phyloP scores from a whole-genome alignment of 2,113 vertebrate genomes.

The Apteryx owenii region DNA sequence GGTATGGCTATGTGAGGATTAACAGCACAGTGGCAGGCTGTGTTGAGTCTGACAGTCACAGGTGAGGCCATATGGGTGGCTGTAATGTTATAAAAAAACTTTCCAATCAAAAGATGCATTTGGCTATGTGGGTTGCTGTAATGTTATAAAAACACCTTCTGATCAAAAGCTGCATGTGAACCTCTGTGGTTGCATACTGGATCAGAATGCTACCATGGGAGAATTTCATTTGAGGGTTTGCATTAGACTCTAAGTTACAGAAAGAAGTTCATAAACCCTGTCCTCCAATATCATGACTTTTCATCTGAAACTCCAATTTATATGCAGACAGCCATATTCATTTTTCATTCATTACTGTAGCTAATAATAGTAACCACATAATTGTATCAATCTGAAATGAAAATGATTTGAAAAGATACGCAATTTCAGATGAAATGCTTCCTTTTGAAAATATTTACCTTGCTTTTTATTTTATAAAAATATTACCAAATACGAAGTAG shows the following conservation, averaged over 20 bases:
- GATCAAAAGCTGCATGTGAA: not conserved
- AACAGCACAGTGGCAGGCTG: not conserved
- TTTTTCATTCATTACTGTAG: not conserved
- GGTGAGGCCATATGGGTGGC: not conserved
- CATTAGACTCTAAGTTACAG: not conserved
- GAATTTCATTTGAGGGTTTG: not conserved
- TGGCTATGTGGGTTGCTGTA: not conserved
- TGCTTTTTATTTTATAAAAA: not conserved
- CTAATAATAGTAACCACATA: not conserved
- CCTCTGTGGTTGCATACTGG: not conserved
- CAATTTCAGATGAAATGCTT: not conserved
- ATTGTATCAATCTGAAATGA: not conserved
- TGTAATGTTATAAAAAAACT: not conserved
- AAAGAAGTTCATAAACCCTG: not conserved
- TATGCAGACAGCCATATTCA: not conserved
- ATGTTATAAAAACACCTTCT: not conserved
- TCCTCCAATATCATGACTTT: not conserved
- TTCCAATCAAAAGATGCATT: not conserved
- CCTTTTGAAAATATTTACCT: not conserved
- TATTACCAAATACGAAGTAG: not conserved
- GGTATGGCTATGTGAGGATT: not conserved
- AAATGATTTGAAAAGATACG: not conserved
- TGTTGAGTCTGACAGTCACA: not conserved
- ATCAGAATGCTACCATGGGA: not conserved
- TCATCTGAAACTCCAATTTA: not conserved